Conservation (phyloP, 2,797 vertebrate species). For the Babyrousa celebensis region DNA sequence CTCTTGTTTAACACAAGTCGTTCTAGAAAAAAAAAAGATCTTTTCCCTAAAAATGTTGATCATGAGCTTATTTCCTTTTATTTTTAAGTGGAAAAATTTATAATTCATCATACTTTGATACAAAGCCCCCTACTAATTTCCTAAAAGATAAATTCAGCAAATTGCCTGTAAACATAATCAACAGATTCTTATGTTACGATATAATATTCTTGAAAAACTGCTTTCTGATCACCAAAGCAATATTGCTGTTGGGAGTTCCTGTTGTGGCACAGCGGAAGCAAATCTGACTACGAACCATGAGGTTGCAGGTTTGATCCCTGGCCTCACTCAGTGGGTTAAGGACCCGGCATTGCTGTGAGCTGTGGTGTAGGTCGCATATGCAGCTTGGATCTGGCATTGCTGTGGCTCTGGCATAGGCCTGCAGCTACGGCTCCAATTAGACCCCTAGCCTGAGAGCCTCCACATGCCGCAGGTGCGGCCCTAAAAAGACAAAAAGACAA, state of each 20-base stretch:
- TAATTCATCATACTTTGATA: neutral
- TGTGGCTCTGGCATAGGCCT: too few relatives aligned
- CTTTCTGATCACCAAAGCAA: neutral
- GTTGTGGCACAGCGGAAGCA: too few relatives aligned
- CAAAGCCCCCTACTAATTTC: neutral
- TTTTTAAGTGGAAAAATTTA: neutral
- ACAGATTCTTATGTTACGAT: neutral
- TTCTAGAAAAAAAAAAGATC: neutral
- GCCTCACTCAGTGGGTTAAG: too few relatives aligned
- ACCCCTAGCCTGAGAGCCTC: too few relatives aligned
- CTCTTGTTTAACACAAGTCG: neutral
- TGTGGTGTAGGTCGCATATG: too few relatives aligned
- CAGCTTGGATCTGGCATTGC: too few relatives aligned
- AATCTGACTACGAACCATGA: too few relatives aligned
- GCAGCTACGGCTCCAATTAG: too few relatives aligned
- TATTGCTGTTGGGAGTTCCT: neutral
- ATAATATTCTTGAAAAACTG: neutral
- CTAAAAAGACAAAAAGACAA: too few relatives aligned
- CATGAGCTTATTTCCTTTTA: neutral
- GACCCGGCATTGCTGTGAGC: too few relatives aligned
- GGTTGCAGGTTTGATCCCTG: too few relatives aligned
- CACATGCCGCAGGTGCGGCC: too few relatives aligned
- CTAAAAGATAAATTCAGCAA: conserved; percentile 6
- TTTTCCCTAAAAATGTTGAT: neutral
- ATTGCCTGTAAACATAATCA: neutral